Evolutionary conservation across 2,113 vertebrate genomes (phyloP).

Genomic region (Platycercus adscitus): DNA sequence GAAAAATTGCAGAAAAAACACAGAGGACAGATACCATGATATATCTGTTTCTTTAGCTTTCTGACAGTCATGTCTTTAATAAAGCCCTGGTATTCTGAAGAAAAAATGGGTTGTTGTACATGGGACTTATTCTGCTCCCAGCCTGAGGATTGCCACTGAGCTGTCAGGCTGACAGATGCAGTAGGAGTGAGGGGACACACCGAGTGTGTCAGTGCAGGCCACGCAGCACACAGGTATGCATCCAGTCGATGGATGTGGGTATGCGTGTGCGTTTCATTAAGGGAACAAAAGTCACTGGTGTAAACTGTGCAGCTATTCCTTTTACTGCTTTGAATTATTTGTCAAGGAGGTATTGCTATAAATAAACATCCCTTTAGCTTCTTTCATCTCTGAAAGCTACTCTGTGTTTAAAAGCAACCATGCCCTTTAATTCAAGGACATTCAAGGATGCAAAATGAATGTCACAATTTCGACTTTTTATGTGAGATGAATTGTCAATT

Average conservation of each 20-base stretch:
- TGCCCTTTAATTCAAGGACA: slow-evolving; percentile 35
- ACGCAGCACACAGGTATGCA: not conserved
- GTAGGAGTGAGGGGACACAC: not conserved
- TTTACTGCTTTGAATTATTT: slow-evolving; percentile 7
- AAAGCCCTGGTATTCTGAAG: not conserved
- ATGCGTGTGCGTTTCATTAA: not conserved
- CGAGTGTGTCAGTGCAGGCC: not conserved
- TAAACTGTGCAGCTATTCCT: slow-evolving; percentile 4
- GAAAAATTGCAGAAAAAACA: not conserved
- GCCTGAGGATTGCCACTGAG: not conserved
- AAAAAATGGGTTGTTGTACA: not conserved
- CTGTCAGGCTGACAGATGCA: not conserved
- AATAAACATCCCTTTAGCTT: slow-evolving; percentile 11
- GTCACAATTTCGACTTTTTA: not conserved
- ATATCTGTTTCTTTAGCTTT: not conserved
- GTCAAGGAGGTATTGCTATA: not conserved
- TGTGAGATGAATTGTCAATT: not conserved
- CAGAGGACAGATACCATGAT: not conserved
- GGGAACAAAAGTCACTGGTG: not conserved
- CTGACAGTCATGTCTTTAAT: not conserved
- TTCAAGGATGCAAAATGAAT: slow-evolving; percentile 10
- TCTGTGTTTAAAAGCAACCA: slow-evolving; percentile 15
- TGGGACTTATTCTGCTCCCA: not conserved
- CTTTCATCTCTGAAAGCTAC: not conserved
- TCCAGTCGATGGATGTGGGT: not conserved